These are phyloP conservation scores for Sebastes oblongus DNA, from an alignment of 2,797 vertebrate species.

Conservation along the genomic window DNA sequence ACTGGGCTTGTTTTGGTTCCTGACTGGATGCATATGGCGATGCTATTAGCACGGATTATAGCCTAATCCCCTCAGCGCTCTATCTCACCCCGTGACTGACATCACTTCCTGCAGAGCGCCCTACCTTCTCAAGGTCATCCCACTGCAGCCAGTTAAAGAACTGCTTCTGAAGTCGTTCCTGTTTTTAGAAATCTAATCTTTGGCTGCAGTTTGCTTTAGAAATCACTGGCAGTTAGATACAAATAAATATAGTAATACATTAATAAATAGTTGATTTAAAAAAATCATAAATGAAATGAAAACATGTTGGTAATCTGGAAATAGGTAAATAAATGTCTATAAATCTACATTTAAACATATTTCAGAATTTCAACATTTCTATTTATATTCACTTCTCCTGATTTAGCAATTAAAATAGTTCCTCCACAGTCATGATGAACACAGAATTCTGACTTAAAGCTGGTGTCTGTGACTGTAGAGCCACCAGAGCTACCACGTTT, in stretches of 20 bases:
- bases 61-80: conserved; percentile 63
- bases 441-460: not conserved
- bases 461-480: too few relatives aligned
- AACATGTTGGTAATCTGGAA: not conserved
- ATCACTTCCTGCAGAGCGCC: conserved; percentile 64
- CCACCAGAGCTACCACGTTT: too few relatives aligned
- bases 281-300: too few relatives aligned
- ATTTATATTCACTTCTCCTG: not conserved
- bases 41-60: conserved; percentile 71
- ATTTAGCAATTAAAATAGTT: not conserved
- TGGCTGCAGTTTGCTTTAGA: not conserved
- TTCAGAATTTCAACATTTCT: not conserved
- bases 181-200: not conserved
- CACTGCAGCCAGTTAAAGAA: conserved; percentile 5
- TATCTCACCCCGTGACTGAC: conserved; percentile 50
- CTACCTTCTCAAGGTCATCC: conserved; percentile 58
- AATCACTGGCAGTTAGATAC: not conserved
- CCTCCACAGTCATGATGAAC: not conserved
- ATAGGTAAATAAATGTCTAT: not conserved
- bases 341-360: not conserved
- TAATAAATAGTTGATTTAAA: not conserved
- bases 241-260: not conserved
- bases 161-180: not conserved
- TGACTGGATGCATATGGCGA: conserved; percentile 60
- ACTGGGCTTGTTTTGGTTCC: conserved; percentile 46